These are phyloP conservation scores for Panthera uncia DNA, from an alignment of 2,113 vertebrate genomes.

Conservation along the genomic window DNA sequence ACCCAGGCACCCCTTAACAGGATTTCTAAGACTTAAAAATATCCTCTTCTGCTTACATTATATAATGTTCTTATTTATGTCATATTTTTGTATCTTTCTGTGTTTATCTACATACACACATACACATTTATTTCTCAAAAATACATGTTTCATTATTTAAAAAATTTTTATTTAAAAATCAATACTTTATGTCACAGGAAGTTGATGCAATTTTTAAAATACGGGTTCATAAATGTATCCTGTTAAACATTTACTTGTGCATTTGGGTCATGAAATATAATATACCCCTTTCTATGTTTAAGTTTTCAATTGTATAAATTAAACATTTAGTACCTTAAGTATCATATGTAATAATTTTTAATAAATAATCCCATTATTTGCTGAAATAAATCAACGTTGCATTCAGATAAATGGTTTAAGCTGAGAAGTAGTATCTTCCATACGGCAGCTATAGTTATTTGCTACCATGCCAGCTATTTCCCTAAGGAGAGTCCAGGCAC, in stretches of 20 bases:
- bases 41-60: not conserved
- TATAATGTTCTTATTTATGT: not conserved
- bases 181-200: not conserved
- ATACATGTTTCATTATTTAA: not conserved
- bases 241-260: not conserved
- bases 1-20: not conserved
- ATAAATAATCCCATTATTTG: conserved; percentile 12
- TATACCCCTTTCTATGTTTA: not conserved
- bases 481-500: conserved; percentile 16
- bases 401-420: not conserved
- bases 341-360: not conserved
- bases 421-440: conserved; percentile 3
- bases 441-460: not conserved
- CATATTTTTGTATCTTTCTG: not conserved
- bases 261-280: not conserved
- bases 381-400: conserved; percentile 8
- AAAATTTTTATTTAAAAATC: not conserved
- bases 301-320: not conserved
- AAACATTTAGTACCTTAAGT: not conserved
- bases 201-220: not conserved
- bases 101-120: not conserved
- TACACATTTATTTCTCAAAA: not conserved
- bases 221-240: not conserved
- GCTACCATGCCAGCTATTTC: conserved; percentile 63
- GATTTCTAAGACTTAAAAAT: not conserved